Conservation (phyloP, 2,888 invertebrate genomes). For the Pinctada fucata region DNA sequence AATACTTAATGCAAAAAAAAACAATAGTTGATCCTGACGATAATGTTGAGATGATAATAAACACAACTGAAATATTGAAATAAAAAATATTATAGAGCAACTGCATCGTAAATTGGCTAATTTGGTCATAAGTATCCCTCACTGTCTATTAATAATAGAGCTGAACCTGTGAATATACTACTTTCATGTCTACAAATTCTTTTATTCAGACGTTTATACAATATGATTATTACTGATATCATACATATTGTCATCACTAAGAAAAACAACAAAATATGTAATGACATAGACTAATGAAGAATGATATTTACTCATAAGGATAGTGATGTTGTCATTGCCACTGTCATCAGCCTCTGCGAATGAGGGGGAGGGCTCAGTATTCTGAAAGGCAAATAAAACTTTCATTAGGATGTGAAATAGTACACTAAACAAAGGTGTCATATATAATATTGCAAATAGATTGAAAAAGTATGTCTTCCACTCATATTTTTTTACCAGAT, state of each 20-base stretch:
- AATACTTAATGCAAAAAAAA: neutral
- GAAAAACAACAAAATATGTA: neutral
- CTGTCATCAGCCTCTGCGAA: neutral
- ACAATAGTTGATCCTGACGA: neutral
- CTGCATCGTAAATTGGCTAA: neutral
- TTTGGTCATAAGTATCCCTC: neutral
- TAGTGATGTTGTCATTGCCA: neutral
- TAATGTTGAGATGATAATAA: neutral
- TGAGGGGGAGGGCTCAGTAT: neutral
- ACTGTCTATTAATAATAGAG: neutral
- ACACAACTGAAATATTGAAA: neutral
- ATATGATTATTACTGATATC: neutral
- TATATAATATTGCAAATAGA: neutral
- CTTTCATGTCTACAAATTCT: neutral
- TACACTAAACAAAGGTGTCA: conserved; percentile 4
- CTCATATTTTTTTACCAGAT: neutral
- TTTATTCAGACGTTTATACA: neutral
- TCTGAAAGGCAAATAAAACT: neutral
- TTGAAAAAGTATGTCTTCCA: conserved; percentile 3
- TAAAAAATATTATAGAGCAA: neutral
- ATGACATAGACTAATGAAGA: neutral
- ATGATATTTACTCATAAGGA: neutral
- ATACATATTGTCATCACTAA: neutral
- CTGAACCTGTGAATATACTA: neutral
- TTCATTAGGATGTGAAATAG: conserved; percentile 4